These are phyloP conservation scores for Propithecus coquereli DNA, from an alignment of 2,113 vertebrate genomes.

Conservation along the genomic window DNA sequence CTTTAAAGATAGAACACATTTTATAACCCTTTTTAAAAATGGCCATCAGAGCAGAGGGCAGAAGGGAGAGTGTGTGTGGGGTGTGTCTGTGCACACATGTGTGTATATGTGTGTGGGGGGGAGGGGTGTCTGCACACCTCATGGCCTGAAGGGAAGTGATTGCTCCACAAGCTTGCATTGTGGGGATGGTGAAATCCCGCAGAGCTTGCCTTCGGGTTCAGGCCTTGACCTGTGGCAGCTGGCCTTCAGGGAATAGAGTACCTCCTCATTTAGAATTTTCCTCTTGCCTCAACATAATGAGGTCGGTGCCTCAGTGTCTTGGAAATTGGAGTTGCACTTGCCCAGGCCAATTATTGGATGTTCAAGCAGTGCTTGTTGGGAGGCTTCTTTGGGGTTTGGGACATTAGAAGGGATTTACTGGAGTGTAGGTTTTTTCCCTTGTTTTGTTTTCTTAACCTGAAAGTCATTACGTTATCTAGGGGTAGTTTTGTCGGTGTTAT, in stretches of 20 bases:
- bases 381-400: not conserved
- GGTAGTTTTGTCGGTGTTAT: not conserved
- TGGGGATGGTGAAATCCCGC: not conserved
- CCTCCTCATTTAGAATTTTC: conserved; percentile 5
- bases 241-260: not conserved
- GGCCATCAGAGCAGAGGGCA: not conserved
- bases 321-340: not conserved
- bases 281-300: conserved; percentile 1
- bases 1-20: conserved; percentile 11
- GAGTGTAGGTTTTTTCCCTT: not conserved
- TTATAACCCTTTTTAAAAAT: conserved; percentile 28
- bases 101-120: not conserved
- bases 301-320: not conserved
- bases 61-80: not conserved
- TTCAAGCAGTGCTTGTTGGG: not conserved
- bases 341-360: not conserved
- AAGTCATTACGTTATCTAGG: not conserved
- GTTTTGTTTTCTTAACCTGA: not conserved
- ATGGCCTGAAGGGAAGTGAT: not conserved
- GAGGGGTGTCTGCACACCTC: not conserved
- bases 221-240: not conserved
- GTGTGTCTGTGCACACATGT: not conserved
- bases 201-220: not conserved
- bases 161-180: not conserved
- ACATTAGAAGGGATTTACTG: not conserved